phyloP scores from a whole-genome alignment of 1,140 invertebrate species.

The Antheraea pernyi region DNA sequence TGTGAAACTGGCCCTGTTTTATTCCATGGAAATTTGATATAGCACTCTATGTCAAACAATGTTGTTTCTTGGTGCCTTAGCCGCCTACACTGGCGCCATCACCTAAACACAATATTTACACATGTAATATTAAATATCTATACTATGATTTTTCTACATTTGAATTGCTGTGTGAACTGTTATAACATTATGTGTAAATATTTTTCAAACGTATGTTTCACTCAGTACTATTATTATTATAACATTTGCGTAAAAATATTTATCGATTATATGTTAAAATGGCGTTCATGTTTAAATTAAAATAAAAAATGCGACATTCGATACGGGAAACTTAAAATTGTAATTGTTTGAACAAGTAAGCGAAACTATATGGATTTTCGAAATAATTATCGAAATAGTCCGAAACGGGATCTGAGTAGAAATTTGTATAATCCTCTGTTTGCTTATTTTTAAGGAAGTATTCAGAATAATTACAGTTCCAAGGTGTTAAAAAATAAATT shows the following conservation, averaged over 20 bases:
- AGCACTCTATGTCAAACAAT: background rate
- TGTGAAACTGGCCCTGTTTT: constrained; percentile 23
- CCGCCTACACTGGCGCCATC: constrained; percentile 9
- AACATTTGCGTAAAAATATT: background rate
- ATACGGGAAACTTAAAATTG: background rate
- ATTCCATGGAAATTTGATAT: constrained; percentile 15
- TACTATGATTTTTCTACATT: constrained; percentile 7
- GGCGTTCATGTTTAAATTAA: background rate
- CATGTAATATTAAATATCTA: background rate
- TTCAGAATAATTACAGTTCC: too few relatives aligned
- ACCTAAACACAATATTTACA: background rate
- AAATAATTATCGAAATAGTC: too few relatives aligned
- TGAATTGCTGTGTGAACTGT: background rate
- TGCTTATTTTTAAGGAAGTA: too few relatives aligned
- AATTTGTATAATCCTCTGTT: too few relatives aligned
- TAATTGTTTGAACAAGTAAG: too few relatives aligned
- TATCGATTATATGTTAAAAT: background rate
- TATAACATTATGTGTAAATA: background rate
- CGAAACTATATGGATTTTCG: too few relatives aligned
- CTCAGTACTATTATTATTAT: background rate
- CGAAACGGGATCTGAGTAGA: too few relatives aligned
- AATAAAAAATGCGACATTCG: background rate
- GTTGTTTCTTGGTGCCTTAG: background rate
- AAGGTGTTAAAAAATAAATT: too few relatives aligned
- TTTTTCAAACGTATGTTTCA: constrained; percentile 1